Base-by-base conservation (phyloP, 2,888 invertebrate genomes). In the Hesperia comma region DNA sequence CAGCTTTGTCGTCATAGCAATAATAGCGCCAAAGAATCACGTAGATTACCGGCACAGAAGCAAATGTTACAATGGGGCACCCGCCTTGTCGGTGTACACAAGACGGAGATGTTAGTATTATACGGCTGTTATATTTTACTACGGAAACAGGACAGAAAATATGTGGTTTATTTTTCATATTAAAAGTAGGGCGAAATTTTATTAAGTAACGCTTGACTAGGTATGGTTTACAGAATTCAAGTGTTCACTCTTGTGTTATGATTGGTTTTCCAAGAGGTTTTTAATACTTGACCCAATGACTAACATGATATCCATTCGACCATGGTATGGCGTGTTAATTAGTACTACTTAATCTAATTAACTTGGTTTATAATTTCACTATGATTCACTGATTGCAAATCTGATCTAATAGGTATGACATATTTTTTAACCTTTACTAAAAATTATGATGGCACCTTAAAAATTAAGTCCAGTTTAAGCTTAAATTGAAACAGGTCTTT, bases 1-100 rank as follows among this genome's bases (percentile, higher is more conserved):
- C 74, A 75, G 77, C 83, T 84, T 85, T 85, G 86, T 86, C 83
- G 81, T 82, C 80, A 79, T 77, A 76, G 78, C 77, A 83, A 84
- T 86, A 86, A 86, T 84, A 79, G 81, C 79, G 70, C 69, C 71
- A 72, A 75, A 77, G 81, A 79, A 80, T 79, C 79, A 77, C 79
- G 80, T 78, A 80, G 80, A 82, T 85, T 84, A 84, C 80, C 79
- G 76, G 75, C 78, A 79, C 72, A 74, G 76, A 75, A 77, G 77
- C 75, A 75, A 74, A 75, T 74, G 74, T 71, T 75, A 86, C 85
- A 85, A 86, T 81, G 68, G 81, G 58, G 73, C 75, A 77, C 79
- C 75, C 79, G 75, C 76, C 75, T 75, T 72, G 75, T 73, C 75
- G 78, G 75, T 72, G 72, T 73, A 74, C 74, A 76, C 75, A 81